These are phyloP conservation scores for Plutomurus gul DNA, from an alignment of 1,140 invertebrate genomes.

Conservation along the genomic window DNA sequence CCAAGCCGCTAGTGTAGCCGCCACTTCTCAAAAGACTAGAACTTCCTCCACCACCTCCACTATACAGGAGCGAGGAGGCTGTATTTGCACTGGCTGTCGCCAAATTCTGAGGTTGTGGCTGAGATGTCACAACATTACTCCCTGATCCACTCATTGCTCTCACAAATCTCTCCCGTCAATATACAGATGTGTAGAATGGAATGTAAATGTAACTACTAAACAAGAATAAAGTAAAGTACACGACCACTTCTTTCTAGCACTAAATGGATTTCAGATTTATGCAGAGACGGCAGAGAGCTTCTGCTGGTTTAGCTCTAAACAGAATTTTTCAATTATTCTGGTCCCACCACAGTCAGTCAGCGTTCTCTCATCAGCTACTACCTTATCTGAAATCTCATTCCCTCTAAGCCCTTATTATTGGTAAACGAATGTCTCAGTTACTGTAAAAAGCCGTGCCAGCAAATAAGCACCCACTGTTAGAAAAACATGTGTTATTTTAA, in stretches of 20 bases:
- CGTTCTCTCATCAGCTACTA: no score
- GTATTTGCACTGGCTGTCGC: constrained; percentile 44
- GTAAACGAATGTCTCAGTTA: no score
- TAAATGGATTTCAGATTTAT: no score
- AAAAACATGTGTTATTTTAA: not conserved
- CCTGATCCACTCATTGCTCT: constrained; percentile 11
- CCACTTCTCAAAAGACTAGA: constrained; percentile 30
- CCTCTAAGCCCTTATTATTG: no score
- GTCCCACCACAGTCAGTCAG: no score
- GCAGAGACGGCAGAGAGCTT: no score
- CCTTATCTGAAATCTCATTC: no score
- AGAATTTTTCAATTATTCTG: no score
- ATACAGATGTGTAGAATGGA: no score
- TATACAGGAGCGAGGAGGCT: constrained; percentile 43
- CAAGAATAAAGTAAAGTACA: not conserved
- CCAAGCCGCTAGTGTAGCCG: constrained; percentile 6
- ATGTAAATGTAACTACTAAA: not conserved
- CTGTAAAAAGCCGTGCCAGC: no score
- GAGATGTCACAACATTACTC: constrained; percentile 7
- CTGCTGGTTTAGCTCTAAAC: no score
- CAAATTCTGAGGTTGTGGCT: constrained; percentile 46
- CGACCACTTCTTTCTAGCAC: not conserved
- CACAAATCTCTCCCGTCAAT: not conserved
- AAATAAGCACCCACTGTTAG: not conserved
- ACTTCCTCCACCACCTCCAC: constrained; percentile 13